Evolutionary conservation across 2,888 invertebrate genomes (phyloP), one percentile per base, ranked within the genome.

Genomic region (Drosophila melanocephala): DNA sequence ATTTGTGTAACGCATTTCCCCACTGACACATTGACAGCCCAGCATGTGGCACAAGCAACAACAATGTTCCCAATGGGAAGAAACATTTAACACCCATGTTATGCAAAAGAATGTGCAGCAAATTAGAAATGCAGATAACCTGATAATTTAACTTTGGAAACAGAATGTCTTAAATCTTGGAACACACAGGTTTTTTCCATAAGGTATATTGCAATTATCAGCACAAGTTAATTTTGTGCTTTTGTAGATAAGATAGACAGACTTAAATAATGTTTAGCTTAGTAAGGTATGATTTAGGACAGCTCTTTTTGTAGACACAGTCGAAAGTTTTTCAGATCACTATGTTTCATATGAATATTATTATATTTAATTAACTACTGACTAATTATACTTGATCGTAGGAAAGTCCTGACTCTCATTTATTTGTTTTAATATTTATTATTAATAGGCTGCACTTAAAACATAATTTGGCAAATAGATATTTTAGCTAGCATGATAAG

Each of bases 11-110:
- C 37, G 16, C 52, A 64, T 62, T 61, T 75, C 50, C 33, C 22
- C 33, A 35, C 30, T 50, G 60, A 58, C 81, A 77, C 47, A 32
- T 67, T 72, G 77, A 77, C 72, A 67, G 72, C 57, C 30, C 47
- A 47, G 37, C 63, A 58, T 77, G 52, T 53, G 77, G 42, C 58
- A 77, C 39, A n/a, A 47, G 30, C 73, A 58, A 64, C 44, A 72
- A 50, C 47, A 35, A 47, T 16, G 19, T 35, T 26, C 55, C 51
- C 62, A 28, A 30, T 19, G 55, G 42, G 26, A 1, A 33, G 9
- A 1, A 12, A 30, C 47, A 50, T 33, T 55, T 28, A 51, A 42
- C 44, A 56, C 28, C 6, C 35, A n/a, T 47, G 60, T 57, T 32
- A 50, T 53, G 62, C 51, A 53, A 35, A 52, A 51, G 2, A 50